Conservation (phyloP, 2,797 vertebrate genomes). For the Lepilemur ruficaudatus region DNA sequence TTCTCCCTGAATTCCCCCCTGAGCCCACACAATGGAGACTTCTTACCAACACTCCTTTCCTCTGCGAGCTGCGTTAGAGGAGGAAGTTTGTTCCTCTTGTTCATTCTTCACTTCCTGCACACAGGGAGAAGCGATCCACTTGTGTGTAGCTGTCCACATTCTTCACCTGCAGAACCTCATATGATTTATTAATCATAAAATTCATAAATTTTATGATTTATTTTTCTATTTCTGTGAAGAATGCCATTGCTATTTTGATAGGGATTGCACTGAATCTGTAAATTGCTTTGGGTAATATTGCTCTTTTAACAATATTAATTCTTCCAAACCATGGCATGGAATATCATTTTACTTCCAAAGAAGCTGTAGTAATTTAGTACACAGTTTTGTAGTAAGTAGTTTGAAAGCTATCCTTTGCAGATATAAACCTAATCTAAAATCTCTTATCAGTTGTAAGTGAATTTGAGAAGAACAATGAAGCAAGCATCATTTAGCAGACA, state of each 20-base stretch:
- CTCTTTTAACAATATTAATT: neutral
- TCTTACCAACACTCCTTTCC: neutral
- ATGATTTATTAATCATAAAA: too few species aligned
- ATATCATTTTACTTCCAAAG: neutral
- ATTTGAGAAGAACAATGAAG: neutral
- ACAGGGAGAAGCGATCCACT: neutral
- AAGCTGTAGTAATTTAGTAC: neutral
- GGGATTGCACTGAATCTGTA: neutral
- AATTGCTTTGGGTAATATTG: neutral
- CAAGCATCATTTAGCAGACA: neutral
- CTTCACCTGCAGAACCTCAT: too few species aligned
- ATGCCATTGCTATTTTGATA: neutral
- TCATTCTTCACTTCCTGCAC: neutral
- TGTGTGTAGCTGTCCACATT: too few species aligned
- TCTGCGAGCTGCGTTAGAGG: neutral
- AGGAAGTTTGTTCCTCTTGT: neutral
- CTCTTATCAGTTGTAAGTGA: neutral
- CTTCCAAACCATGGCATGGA: neutral
- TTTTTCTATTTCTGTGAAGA: neutral
- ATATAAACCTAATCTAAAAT: neutral
- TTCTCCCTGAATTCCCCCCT: neutral
- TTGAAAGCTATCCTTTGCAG: constrained; percentile 2
- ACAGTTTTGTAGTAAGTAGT: neutral
- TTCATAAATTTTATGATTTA: neutral
- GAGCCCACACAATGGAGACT: neutral